Evolutionary conservation across 2,113 vertebrate genomes (phyloP).

Genomic region (Cyprinodon brontotheroides): DNA sequence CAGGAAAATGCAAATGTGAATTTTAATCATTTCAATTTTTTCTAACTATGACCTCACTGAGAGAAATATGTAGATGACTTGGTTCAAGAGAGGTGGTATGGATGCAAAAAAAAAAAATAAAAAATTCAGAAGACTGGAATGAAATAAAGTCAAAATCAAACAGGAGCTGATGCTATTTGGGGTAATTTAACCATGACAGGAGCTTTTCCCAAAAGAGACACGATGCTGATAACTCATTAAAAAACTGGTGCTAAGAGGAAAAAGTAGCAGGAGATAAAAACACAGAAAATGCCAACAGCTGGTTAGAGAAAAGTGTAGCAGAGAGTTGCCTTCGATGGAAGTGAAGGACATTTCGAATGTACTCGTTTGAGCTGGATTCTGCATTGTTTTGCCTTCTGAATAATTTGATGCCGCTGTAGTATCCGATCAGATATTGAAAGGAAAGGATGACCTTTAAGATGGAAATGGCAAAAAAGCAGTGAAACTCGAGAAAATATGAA

Average conservation of each 20-base stretch:
- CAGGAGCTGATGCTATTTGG: slow-evolving; percentile 34
- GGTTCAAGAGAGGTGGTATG: slow-evolving; percentile 26
- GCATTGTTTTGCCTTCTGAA: slow-evolving; percentile 38
- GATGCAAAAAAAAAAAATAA: slow-evolving; percentile 42
- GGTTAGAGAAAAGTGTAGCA: neutral
- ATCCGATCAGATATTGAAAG: slow-evolving; percentile 42
- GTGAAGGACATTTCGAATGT: slow-evolving; percentile 31
- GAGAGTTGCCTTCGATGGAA: neutral
- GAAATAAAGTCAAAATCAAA: slow-evolving; percentile 43
- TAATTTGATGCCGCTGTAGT: slow-evolving; percentile 31
- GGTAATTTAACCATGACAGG: slow-evolving; percentile 51
- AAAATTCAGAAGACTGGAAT: slow-evolving; percentile 40
- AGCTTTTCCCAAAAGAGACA: slow-evolving; percentile 28
- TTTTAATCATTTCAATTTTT: slow-evolving; percentile 64
- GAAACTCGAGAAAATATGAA: slow-evolving; percentile 39
- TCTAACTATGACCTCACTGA: slow-evolving; percentile 21
- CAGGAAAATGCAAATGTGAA: slow-evolving; percentile 62
- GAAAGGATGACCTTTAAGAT: slow-evolving; percentile 62
- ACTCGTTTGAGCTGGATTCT: slow-evolving; percentile 9
- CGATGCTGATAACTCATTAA: slow-evolving; percentile 45
- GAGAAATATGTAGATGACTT: slow-evolving; percentile 50
- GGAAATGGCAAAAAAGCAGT: slow-evolving; percentile 58
- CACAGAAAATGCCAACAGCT: neutral
- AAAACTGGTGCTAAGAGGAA: slow-evolving; percentile 29
- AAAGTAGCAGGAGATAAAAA: slow-evolving; percentile 12